Conservation (phyloP, 2,888 invertebrate genomes). For the Coecobrya sp. region DNA sequence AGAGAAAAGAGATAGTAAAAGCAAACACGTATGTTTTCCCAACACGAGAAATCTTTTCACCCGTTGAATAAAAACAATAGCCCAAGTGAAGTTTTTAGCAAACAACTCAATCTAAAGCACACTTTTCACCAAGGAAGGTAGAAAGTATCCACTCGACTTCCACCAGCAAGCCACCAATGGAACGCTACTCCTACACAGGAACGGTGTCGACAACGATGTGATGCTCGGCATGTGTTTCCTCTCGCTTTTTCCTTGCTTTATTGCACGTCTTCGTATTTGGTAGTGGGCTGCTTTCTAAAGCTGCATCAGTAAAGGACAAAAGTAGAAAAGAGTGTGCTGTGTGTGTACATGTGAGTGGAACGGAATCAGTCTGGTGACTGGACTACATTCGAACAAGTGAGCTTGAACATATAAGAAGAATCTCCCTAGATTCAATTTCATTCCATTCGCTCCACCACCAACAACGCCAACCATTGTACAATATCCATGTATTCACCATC, state of each 20-base stretch:
- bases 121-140: conserved; percentile 17
- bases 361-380: conserved; percentile 61
- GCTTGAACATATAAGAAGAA: conserved; percentile 3
- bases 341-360: conserved; percentile 50
- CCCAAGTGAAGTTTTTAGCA: background rate
- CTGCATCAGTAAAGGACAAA: background rate
- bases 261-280: background rate
- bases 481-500: conserved; percentile 26
- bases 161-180: background rate
- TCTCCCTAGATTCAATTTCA: conserved; percentile 39
- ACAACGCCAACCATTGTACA: background rate
- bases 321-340: background rate
- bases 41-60: background rate
- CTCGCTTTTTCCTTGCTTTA: conserved; percentile 47
- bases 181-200: conserved; percentile 6
- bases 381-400: conserved; percentile 73
- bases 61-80: background rate
- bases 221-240: conserved; percentile 43
- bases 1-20: background rate
- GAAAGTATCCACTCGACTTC: conserved; percentile 16
- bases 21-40: background rate
- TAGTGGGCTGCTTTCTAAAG: background rate
- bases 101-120: conserved; percentile 8
- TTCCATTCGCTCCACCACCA: conserved; percentile 28
- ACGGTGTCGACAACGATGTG: conserved; percentile 39